Evolutionary conservation across 2,113 vertebrate species (phyloP).

Genomic region (Podarcis cretensis): DNA sequence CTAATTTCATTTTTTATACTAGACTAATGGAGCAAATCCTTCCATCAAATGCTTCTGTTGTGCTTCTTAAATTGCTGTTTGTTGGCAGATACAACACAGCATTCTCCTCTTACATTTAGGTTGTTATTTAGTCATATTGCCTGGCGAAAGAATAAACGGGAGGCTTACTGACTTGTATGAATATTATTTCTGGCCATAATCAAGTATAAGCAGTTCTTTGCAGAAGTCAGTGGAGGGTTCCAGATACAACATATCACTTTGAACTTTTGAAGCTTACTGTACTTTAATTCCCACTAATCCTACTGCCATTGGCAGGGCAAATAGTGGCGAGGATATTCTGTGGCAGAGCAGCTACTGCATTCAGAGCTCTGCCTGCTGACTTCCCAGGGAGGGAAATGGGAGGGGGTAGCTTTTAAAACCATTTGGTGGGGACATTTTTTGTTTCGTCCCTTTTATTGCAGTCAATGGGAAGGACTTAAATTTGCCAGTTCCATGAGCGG

Average conservation of each 20-base stretch:
- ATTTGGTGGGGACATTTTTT: too few relatives aligned
- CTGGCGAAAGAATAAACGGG: slow-evolving; percentile 30
- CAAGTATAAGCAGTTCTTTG: neutral
- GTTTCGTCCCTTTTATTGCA: too few relatives aligned
- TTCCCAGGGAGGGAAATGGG: too few relatives aligned
- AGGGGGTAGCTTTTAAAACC: too few relatives aligned
- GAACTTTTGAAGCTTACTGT: neutral
- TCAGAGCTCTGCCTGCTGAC: too few relatives aligned
- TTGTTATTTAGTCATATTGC: slow-evolving; percentile 39
- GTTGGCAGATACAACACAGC: slow-evolving; percentile 28
- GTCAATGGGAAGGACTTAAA: too few relatives aligned
- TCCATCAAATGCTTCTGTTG: slow-evolving; percentile 38
- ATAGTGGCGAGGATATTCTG: too few relatives aligned
- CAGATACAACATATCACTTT: neutral
- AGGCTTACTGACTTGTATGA: neutral
- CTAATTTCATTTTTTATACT: slow-evolving; percentile 36
- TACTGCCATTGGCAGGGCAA: neutral
- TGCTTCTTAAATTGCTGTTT: slow-evolving; percentile 57
- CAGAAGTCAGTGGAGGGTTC: neutral
- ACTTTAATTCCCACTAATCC: neutral
- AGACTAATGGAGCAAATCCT: slow-evolving; percentile 9
- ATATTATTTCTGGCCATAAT: neutral
- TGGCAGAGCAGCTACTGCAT: too few relatives aligned
- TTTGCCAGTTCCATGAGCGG: too few relatives aligned
- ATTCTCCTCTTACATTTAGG: neutral